A percentile compares a stretch with the other conserved stretches of the same genome.
Evolutionary conservation across 1,140 invertebrate species (phyloP).

Genomic region (Ridgeia piscesae): DNA sequence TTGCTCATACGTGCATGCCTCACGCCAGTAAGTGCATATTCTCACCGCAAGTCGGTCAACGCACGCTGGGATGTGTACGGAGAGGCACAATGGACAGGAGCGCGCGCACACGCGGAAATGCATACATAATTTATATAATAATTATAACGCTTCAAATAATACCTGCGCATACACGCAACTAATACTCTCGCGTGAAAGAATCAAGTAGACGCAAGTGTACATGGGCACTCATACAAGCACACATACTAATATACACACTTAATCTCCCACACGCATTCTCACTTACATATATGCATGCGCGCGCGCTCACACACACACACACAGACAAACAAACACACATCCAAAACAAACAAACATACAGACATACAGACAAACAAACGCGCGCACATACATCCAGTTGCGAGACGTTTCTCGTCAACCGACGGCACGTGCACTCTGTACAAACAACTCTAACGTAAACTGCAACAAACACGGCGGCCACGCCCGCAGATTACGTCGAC

Average conservation of each 20-base stretch:
- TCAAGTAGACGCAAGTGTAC: too few relatives aligned
- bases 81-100: neutral
- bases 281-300: neutral
- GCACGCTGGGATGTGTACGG: neutral
- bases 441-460: neutral
- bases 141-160: too few relatives aligned
- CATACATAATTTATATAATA: too few relatives aligned
- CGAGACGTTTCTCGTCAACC: too few relatives aligned
- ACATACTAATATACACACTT: too few relatives aligned
- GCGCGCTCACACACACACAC: neutral
- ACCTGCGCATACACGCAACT: too few relatives aligned
- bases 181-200: too few relatives aligned
- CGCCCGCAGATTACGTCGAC: neutral
- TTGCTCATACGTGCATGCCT: neutral
- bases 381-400: neutral
- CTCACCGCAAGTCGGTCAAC: neutral
- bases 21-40: neutral
- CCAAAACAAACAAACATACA: neutral
- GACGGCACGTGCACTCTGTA: too few relatives aligned
- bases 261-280: too few relatives aligned
- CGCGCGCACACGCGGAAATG: neutral
- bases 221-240: too few relatives aligned
- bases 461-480: neutral
- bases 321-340: neutral
- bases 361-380: neutral